Percentiles rank a stretch among this genome's conserved stretches.
These are phyloP conservation scores for Pantala flavescens DNA, from an alignment of 1,140 invertebrate genomes.

Conservation along the genomic window DNA sequence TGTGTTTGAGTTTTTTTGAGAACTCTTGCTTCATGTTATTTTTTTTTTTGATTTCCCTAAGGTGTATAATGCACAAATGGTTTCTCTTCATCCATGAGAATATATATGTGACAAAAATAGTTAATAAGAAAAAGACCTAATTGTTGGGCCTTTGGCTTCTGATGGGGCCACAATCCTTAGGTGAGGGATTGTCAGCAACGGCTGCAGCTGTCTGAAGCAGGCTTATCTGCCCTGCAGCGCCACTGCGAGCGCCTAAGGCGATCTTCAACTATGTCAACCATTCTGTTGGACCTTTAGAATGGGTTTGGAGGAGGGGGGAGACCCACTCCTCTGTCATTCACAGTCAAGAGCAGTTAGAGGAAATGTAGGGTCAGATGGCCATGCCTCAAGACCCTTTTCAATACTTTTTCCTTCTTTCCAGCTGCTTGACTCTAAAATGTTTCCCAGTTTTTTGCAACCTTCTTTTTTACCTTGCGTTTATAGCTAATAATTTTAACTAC, in stretches of 20 bases:
- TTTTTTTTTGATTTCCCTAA: no score
- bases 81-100: no score
- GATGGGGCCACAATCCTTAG: background rate
- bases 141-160: background rate
- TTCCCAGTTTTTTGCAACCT: no score
- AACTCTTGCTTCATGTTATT: no score
- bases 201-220: conserved; percentile 15
- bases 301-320: background rate
- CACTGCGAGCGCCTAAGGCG: conserved; percentile 23
- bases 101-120: no score
- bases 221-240: conserved; percentile 21
- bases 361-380: background rate
- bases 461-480: no score
- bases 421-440: no score
- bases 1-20: no score
- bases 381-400: no score
- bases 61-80: no score
- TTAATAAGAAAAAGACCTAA: background rate
- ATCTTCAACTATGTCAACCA: background rate
- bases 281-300: background rate
- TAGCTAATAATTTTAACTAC: no score
- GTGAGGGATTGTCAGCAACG: conserved; percentile 1
- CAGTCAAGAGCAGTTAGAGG: background rate
- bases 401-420: no score
- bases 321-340: background rate